Base-by-base conservation (phyloP, 2,888 invertebrate species). In the Spodoptera exigua region DNA sequence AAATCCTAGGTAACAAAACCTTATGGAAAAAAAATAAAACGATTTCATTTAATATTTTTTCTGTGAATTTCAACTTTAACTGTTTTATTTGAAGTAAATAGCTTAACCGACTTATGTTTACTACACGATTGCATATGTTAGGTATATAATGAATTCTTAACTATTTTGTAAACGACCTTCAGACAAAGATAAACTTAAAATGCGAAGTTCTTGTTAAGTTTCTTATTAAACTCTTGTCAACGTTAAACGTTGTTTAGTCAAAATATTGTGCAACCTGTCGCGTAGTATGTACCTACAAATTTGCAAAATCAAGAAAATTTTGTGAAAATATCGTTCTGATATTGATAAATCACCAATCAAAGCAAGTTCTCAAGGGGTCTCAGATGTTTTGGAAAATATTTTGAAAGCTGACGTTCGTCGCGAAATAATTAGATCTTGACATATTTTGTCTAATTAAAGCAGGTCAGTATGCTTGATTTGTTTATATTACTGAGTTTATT, bases 341-440 rank as follows among this genome's bases (percentile, higher is more conserved):
- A 14, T 47, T 53, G 65, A 73, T 55, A 39, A 58, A 73, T 66
- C 17, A 41, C 57, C 43, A 61, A 63, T 72, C 58, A 45, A 18
- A 14, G 7, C 35, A 35, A 34, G 10, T 43, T 13, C 11, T 10
- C 21, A 59, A 45, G 51, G 21, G 34, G 49, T 40, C 55, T 32
- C 74, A 60, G 66, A 40, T 69, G 69, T 40, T 54, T 44, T 7
- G 16, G n/a, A 44, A 48, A 36, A 48, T 44, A 12, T 41, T 44
- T 27, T 27, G 27, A 27, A 27, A 9, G 1, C 4, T 9, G 27
- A 27, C 7, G 7, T n/a, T n/a, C 27, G 9, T 34, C 13, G 17
- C 12, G 7, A 21, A 5, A 34, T 2, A 3, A 16, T 27, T 48
- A 16, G 11, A 12, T 11, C 2, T 46, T 27, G 40, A 13, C 9